Evolutionary conservation across 1,140 invertebrate species (phyloP).

Genomic region (Muscidifurax raptorellus): DNA sequence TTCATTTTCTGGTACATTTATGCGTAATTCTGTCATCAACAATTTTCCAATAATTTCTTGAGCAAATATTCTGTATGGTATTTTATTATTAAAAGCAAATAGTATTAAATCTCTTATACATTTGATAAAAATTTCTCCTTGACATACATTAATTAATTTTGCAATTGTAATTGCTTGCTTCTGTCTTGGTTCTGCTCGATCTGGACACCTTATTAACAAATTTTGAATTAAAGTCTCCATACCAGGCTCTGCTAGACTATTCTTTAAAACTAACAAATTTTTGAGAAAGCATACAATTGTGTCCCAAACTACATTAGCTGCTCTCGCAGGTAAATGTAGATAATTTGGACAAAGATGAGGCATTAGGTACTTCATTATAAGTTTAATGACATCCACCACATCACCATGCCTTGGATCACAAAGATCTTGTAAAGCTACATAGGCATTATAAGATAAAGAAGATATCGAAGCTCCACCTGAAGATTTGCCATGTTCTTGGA

Average conservation of each 20-base stretch:
- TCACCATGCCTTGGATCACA: constrained; percentile 75
- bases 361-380: constrained; percentile 75
- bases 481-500: constrained; percentile 53
- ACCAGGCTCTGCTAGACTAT: constrained; percentile 66
- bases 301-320: constrained; percentile 71
- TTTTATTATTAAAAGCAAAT: constrained; percentile 75
- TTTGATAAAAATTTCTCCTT: constrained; percentile 63
- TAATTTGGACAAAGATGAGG: constrained; percentile 72
- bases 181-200: constrained; percentile 77
- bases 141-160: constrained; percentile 73
- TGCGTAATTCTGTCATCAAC: constrained; percentile 68
- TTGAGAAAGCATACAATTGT: constrained; percentile 76
- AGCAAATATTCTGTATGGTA: constrained; percentile 75
- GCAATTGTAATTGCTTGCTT: constrained; percentile 76
- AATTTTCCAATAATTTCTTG: constrained; percentile 78
- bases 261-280: constrained; percentile 69
- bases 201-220: constrained; percentile 77
- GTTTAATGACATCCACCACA: constrained; percentile 68
- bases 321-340: constrained; percentile 69
- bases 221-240: constrained; percentile 77
- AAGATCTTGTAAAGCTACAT: constrained; percentile 71
- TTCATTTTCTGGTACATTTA: constrained; percentile 42
- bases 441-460: constrained; percentile 73
- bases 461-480: constrained; percentile 58
- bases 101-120: constrained; percentile 75